phyloP scores from a whole-genome alignment of 2,113 vertebrate species.

The Circaetus cinerascens region DNA sequence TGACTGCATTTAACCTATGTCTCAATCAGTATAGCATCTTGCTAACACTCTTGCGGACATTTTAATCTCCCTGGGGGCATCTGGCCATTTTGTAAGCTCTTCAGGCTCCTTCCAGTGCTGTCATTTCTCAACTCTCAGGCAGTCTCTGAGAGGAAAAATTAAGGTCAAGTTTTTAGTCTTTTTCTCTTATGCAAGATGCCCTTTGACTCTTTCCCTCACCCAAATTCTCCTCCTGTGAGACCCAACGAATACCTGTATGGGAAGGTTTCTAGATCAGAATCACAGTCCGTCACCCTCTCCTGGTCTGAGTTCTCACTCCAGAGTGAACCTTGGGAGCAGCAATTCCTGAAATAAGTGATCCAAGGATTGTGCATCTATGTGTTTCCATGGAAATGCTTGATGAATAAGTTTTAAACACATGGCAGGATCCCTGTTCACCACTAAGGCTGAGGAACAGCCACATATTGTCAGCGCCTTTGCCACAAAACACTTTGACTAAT shows the following conservation, averaged over 20 bases:
- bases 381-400: slow-evolving; percentile 52
- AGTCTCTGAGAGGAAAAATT: not conserved
- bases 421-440: not conserved
- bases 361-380: not conserved
- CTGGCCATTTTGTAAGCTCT: not conserved
- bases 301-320: not conserved
- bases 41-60: not conserved
- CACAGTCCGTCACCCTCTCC: not conserved
- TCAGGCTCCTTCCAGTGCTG: not conserved
- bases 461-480: not conserved
- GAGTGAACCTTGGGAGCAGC: not conserved
- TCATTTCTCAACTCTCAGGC: not conserved
- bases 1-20: not conserved
- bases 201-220: not conserved
- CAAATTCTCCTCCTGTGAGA: not conserved
- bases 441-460: not conserved
- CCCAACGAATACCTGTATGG: not conserved
- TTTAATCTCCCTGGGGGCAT: not conserved
- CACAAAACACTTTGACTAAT: slow-evolving; percentile 27
- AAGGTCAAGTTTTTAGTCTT: not conserved
- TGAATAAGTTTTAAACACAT: slow-evolving; percentile 38
- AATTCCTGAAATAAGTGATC: slow-evolving; percentile 20
- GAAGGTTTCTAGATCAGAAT: not conserved
- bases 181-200: not conserved
- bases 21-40: not conserved